These are phyloP conservation scores for Melinopterus prodromus DNA, from an alignment of 2,888 invertebrate species.

Conservation along the genomic window DNA sequence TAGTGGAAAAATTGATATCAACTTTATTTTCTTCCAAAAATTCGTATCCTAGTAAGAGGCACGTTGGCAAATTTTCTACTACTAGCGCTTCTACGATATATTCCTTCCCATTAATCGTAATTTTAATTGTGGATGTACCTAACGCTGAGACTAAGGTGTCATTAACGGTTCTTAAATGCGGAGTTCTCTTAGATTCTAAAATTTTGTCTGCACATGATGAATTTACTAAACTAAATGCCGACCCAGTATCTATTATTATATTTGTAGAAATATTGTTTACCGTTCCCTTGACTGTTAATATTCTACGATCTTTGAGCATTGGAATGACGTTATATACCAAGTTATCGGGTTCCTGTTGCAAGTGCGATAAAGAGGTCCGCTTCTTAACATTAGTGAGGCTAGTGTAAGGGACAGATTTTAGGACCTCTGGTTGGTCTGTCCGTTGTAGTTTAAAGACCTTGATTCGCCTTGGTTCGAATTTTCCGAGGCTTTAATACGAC, in stretches of 20 bases:
- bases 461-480: not conserved
- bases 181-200: too few species aligned
- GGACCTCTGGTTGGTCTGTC: conserved; percentile 10
- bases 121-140: not conserved
- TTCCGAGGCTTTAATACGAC: not conserved
- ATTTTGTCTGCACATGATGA: too few species aligned
- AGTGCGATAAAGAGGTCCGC: not conserved
- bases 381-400: not conserved
- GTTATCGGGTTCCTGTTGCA: not conserved
- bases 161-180: not conserved
- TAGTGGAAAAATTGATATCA: too few species aligned
- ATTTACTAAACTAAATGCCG: too few species aligned
- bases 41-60: conserved; percentile 5
- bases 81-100: conserved; percentile 10
- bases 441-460: not conserved
- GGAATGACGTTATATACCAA: not conserved
- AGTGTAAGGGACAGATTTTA: conserved; percentile 10
- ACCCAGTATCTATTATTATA: too few species aligned
- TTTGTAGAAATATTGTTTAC: too few species aligned
- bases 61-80: conserved; percentile 5
- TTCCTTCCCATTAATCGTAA: not conserved
- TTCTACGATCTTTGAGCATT: too few species aligned
- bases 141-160: not conserved
- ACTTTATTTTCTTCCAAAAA: not conserved
- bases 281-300: too few species aligned